Base-by-base conservation (phyloP, 2,113 vertebrate species). In the Cololabis saira region DNA sequence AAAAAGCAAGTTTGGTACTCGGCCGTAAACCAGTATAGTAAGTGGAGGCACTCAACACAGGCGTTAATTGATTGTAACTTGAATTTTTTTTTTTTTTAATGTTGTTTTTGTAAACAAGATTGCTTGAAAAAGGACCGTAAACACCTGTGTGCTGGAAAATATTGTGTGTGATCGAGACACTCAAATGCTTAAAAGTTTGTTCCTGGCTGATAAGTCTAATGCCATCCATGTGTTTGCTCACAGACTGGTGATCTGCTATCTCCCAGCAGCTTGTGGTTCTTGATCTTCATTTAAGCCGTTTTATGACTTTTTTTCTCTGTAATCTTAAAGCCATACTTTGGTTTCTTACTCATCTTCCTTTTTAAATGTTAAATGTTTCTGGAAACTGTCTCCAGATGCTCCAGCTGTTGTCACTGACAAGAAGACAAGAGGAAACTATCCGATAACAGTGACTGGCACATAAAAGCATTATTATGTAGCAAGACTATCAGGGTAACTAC, bases 71-170 rank as follows among this genome's bases (percentile, higher is more conserved):
- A 69, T 74, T 44, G 72, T 81, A 86, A 84, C 81, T 69, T 71
- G 22, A 19, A 55, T 40, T 14, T 37, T n/a, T 8, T 2, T 12
- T 24, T 42, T 57, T 21, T 74, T 67, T 43, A 30, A 68, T 14
- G 62, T 77, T 84, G 69, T 83, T 89, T 87, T 82, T 80, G 80
- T 85, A 74, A 79, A 81, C 70, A 82, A 14, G 65, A 59, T 40
- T 74, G 42, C 76, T 82, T 77, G 67, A 78, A 74, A 15, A 68
- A 16, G 43, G 61, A 86, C 74, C 60, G 80, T 85, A 89, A 92
- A 90, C 90, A 92, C 90, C 87, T 92, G 90, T 81, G 66, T 80
- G 58, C 88, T 80, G 71, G 67, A 58, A 80, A 83, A 72, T 68
- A 60, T 70, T 15, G 14, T 42, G 68, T 55, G 62, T 49, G 68